Evolutionary conservation across 2,113 vertebrate species (phyloP).

Genomic region (Epinephelus cyanopodus): DNA sequence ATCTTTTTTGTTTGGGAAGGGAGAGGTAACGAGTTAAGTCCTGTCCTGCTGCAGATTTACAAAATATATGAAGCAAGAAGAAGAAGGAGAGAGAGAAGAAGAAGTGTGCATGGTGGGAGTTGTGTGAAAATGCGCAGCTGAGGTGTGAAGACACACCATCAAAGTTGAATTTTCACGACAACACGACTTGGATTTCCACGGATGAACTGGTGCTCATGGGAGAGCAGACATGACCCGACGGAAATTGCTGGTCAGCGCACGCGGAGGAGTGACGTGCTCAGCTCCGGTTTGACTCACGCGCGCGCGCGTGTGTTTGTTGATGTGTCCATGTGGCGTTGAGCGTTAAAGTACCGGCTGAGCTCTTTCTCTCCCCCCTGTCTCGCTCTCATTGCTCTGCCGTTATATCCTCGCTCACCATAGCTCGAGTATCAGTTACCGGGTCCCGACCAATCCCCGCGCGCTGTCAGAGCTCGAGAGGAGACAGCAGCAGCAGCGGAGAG

Average conservation of each 20-base stretch:
- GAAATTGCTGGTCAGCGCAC: constrained; percentile 2
- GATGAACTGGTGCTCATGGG: background rate
- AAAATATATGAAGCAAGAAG: background rate
- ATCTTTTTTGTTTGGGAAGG: constrained; percentile 15
- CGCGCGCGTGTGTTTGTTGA: constrained; percentile 25
- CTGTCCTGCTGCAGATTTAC: background rate
- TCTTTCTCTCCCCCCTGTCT: constrained; percentile 9
- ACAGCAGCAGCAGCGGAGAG: constrained; percentile 30
- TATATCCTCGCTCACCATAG: constrained; percentile 66
- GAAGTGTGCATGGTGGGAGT: background rate
- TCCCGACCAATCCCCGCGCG: constrained; percentile 77
- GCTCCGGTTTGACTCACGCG: constrained; percentile 26
- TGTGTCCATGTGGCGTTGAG: constrained; percentile 33
- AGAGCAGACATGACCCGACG: background rate
- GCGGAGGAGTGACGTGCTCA: constrained; percentile 19
- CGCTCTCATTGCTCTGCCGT: constrained; percentile 27
- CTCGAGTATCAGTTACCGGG: constrained; percentile 82
- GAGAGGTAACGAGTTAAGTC: constrained; percentile 7
- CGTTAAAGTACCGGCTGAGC: constrained; percentile 26
- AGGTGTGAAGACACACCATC: constrained; percentile 14
- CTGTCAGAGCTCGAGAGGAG: constrained; percentile 60
- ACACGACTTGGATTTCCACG: constrained; percentile 46
- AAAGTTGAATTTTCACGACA: constrained; percentile 35
- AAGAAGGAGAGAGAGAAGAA: background rate
- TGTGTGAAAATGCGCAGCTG: constrained; percentile 18